Evolutionary conservation across 1,140 invertebrate species (phyloP).

Genomic region (Diachasmimorpha longicaudata): DNA sequence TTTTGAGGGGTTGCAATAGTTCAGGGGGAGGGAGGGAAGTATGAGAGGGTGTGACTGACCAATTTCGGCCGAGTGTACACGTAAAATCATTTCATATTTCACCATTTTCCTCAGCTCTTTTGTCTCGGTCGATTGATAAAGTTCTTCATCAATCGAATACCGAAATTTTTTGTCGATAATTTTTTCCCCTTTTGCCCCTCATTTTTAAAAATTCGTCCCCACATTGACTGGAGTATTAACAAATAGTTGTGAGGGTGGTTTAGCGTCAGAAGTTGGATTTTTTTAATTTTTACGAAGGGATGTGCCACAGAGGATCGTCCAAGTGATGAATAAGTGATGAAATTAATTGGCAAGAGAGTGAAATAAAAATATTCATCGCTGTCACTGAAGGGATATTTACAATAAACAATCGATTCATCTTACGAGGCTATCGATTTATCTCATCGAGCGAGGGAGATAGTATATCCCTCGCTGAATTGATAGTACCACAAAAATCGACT

Average conservation of each 20-base stretch:
- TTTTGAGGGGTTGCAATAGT: not conserved
- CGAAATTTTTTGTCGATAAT: no score
- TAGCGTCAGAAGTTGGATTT: not conserved
- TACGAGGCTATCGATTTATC: no score
- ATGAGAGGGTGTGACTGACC: slow-evolving; percentile 9
- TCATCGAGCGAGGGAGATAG: no score
- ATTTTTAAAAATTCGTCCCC: no score
- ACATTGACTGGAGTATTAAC: no score
- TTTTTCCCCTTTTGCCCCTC: no score
- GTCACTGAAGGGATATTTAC: not conserved
- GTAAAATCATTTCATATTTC: not conserved
- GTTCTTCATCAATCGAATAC: no score
- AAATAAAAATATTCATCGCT: not conserved
- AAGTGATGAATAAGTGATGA: slow-evolving; percentile 7
- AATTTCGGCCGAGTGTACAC: not conserved
- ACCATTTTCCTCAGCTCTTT: no score
- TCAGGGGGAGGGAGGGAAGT: slow-evolving; percentile 11
- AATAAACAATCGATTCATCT: not conserved
- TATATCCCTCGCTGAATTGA: not conserved
- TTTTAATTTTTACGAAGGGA: not conserved
- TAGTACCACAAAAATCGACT: slow-evolving; percentile 11
- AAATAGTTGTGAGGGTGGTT: no score
- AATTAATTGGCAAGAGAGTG: not conserved
- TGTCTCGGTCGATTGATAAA: no score
- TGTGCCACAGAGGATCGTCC: slow-evolving; percentile 1